Evolutionary conservation across 2,113 vertebrate genomes (phyloP), one percentile per base, ranked within the genome.

Genomic region (Eulacestoma nigropectus): DNA sequence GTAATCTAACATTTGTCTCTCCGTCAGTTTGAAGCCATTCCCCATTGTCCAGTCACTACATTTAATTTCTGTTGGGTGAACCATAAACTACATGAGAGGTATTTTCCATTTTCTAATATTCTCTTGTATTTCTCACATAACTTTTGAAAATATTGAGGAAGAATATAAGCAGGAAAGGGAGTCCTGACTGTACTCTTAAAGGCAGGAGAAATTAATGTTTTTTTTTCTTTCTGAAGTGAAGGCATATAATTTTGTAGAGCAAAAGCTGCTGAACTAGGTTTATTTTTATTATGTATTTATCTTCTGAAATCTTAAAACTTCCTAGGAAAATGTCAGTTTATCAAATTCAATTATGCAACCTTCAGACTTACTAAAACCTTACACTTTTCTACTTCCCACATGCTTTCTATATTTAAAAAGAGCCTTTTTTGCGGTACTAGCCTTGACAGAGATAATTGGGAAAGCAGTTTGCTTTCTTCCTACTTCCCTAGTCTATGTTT

Each of bases 361-460:
- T 94, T 95, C 93, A 96, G 90, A 83, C 49, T 97, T 92, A 90
- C 30, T 87, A 89, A 96, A 95, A 93, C 72, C 76, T 95, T 97
- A 78, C 87, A 81, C 72, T 95, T 91, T 89, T 74, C 90, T 94
- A 33, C 95, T 89, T 97, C 97, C 96, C 94, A 97, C 95, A 60
- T 96, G 79, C 84, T 96, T 97, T 97, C 97, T 97, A 96, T 97
- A 96, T 97, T 97, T 97, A 89, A 97, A 70, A 84, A 72, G 78
- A 96, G 42, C 30, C 57, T 88, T 90, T 91, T 79, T 53, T 87
- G 57, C 76, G 90, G 87, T 95, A 92, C 72, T 75, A 93, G 79
- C 79, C 84, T 95, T 97, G 87, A 94, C 95, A 93, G 94, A 96
- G 87, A 93, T 94, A 91, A 97, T 91, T 97, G 73, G 89, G 79